Conservation (phyloP, 2,888 invertebrate species). For the Leptothorax acervorum region DNA sequence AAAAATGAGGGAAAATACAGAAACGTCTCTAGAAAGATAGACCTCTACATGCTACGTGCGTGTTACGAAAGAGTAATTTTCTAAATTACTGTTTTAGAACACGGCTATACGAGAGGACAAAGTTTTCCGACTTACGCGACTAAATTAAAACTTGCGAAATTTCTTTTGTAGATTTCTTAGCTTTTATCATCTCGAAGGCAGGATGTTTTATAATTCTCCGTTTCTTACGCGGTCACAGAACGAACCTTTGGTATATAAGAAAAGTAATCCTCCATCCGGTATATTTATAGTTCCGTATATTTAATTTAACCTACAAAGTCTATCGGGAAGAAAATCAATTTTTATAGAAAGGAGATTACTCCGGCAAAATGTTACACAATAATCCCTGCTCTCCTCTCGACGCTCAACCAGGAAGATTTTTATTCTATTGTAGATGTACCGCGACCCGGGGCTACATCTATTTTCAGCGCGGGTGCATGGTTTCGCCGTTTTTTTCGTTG, state of each 20-base stretch:
- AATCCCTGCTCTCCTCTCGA: slow-evolving; percentile 10
- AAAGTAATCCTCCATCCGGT: slow-evolving; percentile 13
- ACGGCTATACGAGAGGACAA: neutral
- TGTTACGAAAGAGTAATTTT: slow-evolving; percentile 19
- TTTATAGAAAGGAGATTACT: slow-evolving; percentile 26
- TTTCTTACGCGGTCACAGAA: slow-evolving; percentile 1
- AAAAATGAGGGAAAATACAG: neutral
- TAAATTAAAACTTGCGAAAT: neutral
- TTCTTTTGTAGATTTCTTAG: neutral
- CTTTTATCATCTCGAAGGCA: neutral
- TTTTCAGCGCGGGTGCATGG: slow-evolving; percentile 10
- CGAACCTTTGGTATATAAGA: slow-evolving; percentile 40
- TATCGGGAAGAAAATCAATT: slow-evolving; percentile 47
- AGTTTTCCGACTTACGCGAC: neutral
- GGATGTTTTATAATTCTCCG: slow-evolving; percentile 4
- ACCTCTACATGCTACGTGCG: neutral
- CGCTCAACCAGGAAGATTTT: slow-evolving; percentile 14
- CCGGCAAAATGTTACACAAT: slow-evolving; percentile 44
- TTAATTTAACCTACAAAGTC: slow-evolving; percentile 51
- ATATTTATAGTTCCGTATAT: slow-evolving; percentile 38
- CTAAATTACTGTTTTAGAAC: slow-evolving; percentile 31
- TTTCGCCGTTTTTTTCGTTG: slow-evolving; percentile 5
- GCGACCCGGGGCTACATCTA: neutral
- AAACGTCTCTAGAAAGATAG: neutral
- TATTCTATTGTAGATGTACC: neutral